Evolutionary conservation across 2,888 invertebrate species (phyloP), one percentile per base, ranked within the genome.

Genomic region (Acleris holmiana): DNA sequence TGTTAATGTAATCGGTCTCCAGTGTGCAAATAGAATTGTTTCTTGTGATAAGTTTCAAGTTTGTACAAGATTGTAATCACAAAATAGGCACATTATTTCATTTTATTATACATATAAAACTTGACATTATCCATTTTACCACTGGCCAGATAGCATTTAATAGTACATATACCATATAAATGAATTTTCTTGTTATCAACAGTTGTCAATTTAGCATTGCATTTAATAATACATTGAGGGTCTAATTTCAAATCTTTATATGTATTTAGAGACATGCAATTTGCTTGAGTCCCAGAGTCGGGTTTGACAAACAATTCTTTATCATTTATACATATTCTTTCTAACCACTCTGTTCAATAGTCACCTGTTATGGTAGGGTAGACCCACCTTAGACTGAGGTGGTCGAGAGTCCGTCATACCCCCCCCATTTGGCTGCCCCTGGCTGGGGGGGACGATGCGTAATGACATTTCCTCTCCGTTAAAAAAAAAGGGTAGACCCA

Each of bases 241-340:
- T 44, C 44, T 15, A 44, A n/a, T 2, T 44, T 44, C 44, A 44
- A n/a, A 44, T 15, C 15, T 44, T 15, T 44, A 44, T 13, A 44
- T 15, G 35, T 35, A 35, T 35, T 15, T 15, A 44, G n/a, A 3
- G 44, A 44, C 44, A 44, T 44, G 44, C 44, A 44, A 44, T n/a
- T 44, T 40, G 2, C 40, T 40, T 44, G 44, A 44, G 15, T n/a
- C 8, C 44, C 44, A 44, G 44, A 13, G 15, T 44, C 15, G 3
- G n/a, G 4, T 44, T 44, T n/a, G n/a, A 44, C 44, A n/a, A 15
- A n/a, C 5, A 44, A 15, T 44, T 44, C 15, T 44, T 44, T 44
- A 15, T 44, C n/a, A 44, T n/a, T 44, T 44, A 44, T 44, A n/a
- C n/a, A 5, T n/a, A 44, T 44, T 44, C n/a, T 44, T n/a, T 44